A percentile compares a stretch with the other conserved stretches of the same genome.
Conservation (phyloP, 2,888 invertebrate species). For the Leucoptera coffeella region DNA sequence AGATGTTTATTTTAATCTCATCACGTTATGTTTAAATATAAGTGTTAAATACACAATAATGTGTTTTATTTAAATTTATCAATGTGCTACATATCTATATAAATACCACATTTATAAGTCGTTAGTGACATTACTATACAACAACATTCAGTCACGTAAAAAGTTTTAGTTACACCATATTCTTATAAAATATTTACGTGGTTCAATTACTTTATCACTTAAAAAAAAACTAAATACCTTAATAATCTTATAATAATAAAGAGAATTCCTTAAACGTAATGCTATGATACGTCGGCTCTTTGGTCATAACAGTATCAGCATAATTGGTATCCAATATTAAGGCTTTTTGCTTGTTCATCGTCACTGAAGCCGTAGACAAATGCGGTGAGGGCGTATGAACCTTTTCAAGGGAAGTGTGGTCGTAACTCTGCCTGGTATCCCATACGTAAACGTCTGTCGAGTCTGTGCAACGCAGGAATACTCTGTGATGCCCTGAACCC, state of each 20-base stretch:
- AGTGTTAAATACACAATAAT: conserved; percentile 41
- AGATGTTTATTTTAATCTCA: conserved; percentile 48
- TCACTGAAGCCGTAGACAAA: conserved; percentile 48
- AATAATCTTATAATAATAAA: too few relatives aligned
- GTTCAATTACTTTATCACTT: too few relatives aligned
- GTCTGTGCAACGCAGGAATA: conserved; percentile 48
- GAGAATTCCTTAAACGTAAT: conserved; percentile 17
- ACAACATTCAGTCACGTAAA: too few relatives aligned
- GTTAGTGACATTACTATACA: too few relatives aligned
- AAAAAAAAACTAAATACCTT: too few relatives aligned
- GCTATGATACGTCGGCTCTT: conserved; percentile 22
- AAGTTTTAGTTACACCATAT: too few relatives aligned
- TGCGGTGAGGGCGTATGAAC: conserved; percentile 46
- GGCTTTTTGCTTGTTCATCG: conserved; percentile 38
- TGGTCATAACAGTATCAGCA: conserved; percentile 49
- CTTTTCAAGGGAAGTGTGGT: conserved; percentile 26
- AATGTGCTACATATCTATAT: too few relatives aligned
- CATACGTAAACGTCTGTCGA: conserved; percentile 52
- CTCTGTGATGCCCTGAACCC: conserved; percentile 17
- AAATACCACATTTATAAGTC: too few relatives aligned
- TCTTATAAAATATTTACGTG: too few relatives aligned
- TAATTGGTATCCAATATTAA: conserved; percentile 58
- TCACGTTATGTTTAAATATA: conserved; percentile 48
- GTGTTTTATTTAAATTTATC: conserved; percentile 4
- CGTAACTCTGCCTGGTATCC: conserved; percentile 42